Evolutionary conservation across 2,888 invertebrate species (phyloP).

Genomic region (Pyralis farinalis): DNA sequence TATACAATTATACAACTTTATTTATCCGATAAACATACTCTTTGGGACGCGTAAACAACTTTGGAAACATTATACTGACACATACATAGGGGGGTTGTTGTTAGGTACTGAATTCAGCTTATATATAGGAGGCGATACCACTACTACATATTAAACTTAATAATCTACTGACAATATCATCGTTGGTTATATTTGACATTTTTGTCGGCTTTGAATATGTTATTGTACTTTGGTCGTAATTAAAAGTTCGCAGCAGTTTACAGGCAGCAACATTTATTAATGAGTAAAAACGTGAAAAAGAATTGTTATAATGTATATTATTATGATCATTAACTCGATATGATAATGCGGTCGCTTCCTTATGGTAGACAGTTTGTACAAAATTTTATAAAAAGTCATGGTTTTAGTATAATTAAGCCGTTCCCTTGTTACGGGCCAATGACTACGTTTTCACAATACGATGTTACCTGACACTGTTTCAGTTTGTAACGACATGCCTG

Average conservation of each 20-base stretch:
- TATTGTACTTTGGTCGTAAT: constrained; percentile 8
- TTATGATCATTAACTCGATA: constrained; percentile 1
- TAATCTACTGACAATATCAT: neutral
- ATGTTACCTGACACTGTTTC: neutral
- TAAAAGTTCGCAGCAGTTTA: constrained; percentile 3
- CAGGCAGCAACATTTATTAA: constrained; percentile 5
- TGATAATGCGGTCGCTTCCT: constrained; percentile 18
- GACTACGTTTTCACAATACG: neutral
- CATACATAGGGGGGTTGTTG: constrained; percentile 9
- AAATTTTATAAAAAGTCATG: constrained; percentile 67
- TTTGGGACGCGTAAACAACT: constrained; percentile 75
- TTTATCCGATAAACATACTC: constrained; percentile 70
- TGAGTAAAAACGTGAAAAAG: constrained; percentile 3
- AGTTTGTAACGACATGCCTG: neutral
- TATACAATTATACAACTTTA: constrained; percentile 77
- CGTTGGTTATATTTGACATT: neutral
- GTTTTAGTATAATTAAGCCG: constrained; percentile 40
- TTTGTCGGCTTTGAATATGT: neutral
- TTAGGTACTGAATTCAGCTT: constrained; percentile 7
- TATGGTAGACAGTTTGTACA: constrained; percentile 39
- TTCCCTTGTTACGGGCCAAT: constrained; percentile 1
- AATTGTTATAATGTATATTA: neutral
- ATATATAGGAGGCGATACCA: neutral
- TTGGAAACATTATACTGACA: constrained; percentile 59
- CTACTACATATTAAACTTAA: neutral